Conservation (phyloP, 2,888 invertebrate genomes). For the Alcis repandata region DNA sequence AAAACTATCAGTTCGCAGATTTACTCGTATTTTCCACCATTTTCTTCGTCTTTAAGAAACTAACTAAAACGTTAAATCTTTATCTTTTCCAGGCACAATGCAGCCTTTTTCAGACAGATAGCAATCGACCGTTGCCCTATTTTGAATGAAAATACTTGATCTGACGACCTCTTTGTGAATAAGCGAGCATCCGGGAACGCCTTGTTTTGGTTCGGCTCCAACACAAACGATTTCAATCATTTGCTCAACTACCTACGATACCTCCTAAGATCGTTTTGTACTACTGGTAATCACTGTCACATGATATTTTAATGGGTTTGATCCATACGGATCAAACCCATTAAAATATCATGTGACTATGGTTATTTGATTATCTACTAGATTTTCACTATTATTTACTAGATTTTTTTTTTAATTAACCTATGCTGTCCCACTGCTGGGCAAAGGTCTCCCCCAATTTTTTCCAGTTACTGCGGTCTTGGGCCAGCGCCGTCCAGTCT, state of each 20-base stretch:
- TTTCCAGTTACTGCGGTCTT: too few relatives aligned
- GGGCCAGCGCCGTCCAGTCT: too few relatives aligned
- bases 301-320: background rate
- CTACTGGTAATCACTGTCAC: background rate
- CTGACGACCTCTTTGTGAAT: conserved; percentile 4
- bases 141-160: conserved; percentile 6
- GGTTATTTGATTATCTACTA: too few relatives aligned
- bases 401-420: too few relatives aligned
- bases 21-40: too few relatives aligned
- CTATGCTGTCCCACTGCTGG: too few relatives aligned
- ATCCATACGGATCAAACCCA: too few relatives aligned
- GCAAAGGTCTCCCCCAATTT: too few relatives aligned
- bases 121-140: conserved; percentile 10
- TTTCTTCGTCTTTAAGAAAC: too few relatives aligned
- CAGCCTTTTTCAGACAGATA: background rate
- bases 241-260: background rate
- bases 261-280: background rate
- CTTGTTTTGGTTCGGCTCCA: background rate
- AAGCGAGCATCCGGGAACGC: background rate
- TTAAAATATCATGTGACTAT: too few relatives aligned
- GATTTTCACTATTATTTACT: too few relatives aligned
- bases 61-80: background rate
- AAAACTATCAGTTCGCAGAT: too few relatives aligned
- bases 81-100: background rate
- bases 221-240: background rate